Evolutionary conservation across 2,888 invertebrate species (phyloP).

Genomic region (Microplitis deprimator): DNA sequence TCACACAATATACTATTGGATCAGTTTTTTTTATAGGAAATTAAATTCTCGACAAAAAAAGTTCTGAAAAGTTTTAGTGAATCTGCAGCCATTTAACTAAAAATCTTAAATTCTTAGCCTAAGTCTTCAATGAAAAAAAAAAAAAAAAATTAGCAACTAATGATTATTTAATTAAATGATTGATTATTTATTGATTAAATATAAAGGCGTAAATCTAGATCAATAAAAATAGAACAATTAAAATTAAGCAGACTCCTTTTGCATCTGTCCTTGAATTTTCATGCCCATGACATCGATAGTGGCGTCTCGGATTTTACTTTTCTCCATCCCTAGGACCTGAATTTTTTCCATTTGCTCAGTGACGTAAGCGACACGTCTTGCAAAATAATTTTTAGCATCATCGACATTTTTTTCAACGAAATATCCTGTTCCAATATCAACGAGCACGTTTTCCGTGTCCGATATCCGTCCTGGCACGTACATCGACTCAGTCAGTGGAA

Average conservation of each 20-base stretch:
- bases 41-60: too few species aligned
- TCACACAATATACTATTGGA: too few species aligned
- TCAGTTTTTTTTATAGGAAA: too few species aligned
- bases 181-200: neutral
- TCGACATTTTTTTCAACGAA: conserved; percentile 91
- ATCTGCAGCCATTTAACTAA: too few species aligned
- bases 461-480: conserved; percentile 93
- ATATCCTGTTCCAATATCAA: conserved; percentile 98
- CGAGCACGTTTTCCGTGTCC: conserved; percentile 88
- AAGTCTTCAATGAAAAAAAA: too few species aligned
- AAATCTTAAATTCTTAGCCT: too few species aligned
- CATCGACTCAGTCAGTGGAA: conserved; percentile 97
- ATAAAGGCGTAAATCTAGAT: neutral
- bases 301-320: conserved; percentile 85
- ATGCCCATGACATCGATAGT: conserved; percentile 84
- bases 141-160: neutral
- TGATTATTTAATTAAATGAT: neutral
- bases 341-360: conserved; percentile 96
- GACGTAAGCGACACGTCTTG: conserved; percentile 90
- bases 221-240: neutral
- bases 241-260: conserved; percentile 57
- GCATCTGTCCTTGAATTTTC: conserved; percentile 76
- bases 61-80: too few species aligned
- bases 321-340: conserved; percentile 85
- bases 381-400: conserved; percentile 92